Evolutionary conservation across 2,113 vertebrate species (phyloP).

Genomic region (Ovibos moschatus): DNA sequence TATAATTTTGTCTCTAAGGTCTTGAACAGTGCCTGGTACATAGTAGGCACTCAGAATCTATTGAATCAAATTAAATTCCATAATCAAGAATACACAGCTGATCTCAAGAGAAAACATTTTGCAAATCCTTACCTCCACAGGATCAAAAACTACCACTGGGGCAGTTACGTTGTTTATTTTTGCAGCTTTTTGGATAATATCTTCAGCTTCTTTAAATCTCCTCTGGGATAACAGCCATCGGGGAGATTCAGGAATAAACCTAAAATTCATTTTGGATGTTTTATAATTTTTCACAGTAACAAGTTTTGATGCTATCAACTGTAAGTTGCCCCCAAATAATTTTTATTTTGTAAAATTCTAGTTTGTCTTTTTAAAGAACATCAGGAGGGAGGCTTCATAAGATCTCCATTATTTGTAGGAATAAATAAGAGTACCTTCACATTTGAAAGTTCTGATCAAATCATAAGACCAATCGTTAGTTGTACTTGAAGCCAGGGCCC

Average conservation of each 20-base stretch:
- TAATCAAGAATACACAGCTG: not conserved
- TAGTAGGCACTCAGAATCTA: not conserved
- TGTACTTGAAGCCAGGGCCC: not conserved
- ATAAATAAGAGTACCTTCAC: not conserved
- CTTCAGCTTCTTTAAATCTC: slow-evolving; percentile 88
- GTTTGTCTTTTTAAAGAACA: slow-evolving; percentile 1
- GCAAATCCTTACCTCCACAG: slow-evolving; percentile 79
- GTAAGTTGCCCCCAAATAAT: not conserved
- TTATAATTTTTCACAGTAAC: not conserved
- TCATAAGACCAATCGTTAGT: not conserved
- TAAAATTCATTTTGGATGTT: slow-evolving; percentile 71
- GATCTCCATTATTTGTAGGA: not conserved
- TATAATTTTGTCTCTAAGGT: not conserved
- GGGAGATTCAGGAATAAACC: slow-evolving; percentile 95
- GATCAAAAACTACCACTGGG: slow-evolving; percentile 82
- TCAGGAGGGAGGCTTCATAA: not conserved
- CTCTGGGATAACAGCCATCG: slow-evolving; percentile 93
- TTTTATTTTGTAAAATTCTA: slow-evolving; percentile 32
- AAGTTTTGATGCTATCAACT: not conserved
- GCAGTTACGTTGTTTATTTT: slow-evolving; percentile 82
- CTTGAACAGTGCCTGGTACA: not conserved
- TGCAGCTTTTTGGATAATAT: slow-evolving; percentile 88
- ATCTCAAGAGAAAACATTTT: not conserved
- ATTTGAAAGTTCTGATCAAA: slow-evolving; percentile 20
- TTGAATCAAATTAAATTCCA: not conserved